phyloP scores from a whole-genome alignment of 1,140 invertebrate genomes.

The Polypedilum pembai region DNA sequence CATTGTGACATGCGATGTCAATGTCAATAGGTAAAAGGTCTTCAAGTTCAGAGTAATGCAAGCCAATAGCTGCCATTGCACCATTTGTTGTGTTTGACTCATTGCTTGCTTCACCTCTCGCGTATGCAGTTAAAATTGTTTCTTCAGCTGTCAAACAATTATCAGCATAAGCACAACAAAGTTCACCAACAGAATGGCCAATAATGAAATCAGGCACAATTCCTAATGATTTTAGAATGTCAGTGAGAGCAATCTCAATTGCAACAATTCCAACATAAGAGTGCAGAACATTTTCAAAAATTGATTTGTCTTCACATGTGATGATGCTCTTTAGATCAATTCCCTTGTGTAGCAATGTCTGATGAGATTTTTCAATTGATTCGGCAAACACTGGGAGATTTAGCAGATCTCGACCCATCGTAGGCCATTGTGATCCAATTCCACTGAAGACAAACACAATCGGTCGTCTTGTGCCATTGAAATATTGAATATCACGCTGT shows the following conservation, averaged over 20 bases:
- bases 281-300: constrained; percentile 63
- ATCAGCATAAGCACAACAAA: constrained; percentile 78
- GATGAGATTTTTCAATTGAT: constrained; percentile 56
- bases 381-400: constrained; percentile 52
- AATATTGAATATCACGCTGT: constrained; percentile 50
- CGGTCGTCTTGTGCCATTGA: constrained; percentile 45
- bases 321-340: constrained; percentile 65
- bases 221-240: constrained; percentile 56
- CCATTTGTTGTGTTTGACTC: constrained; percentile 60
- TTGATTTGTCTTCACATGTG: constrained; percentile 53
- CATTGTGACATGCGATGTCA: constrained; percentile 73
- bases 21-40: constrained; percentile 52
- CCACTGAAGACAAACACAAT: constrained; percentile 72
- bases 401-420: constrained; percentile 53
- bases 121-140: constrained; percentile 69
- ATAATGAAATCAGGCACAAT: constrained; percentile 66
- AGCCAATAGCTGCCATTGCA: constrained; percentile 66
- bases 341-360: constrained; percentile 55
- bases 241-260: constrained; percentile 69
- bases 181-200: constrained; percentile 70
- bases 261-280: constrained; percentile 75
- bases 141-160: constrained; percentile 72
- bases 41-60: constrained; percentile 49
- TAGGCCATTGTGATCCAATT: constrained; percentile 70
- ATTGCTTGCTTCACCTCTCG: constrained; percentile 65